Conservation (phyloP, 2,888 invertebrate species). For the Drosophila pseudotakahashii region DNA sequence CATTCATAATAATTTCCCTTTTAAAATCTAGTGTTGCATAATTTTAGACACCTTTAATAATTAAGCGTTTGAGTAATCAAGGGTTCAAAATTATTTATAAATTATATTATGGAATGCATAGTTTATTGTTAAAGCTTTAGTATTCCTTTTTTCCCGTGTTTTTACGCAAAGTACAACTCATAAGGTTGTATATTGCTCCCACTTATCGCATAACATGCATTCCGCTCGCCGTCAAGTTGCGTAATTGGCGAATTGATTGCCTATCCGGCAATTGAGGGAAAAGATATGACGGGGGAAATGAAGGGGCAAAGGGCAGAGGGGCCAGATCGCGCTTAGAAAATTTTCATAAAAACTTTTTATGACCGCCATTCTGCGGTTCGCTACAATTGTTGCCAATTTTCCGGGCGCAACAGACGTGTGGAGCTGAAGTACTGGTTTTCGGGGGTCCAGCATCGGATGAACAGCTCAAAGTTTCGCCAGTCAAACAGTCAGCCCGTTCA, state of each 20-base stretch:
- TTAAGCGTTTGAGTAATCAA: too few species aligned
- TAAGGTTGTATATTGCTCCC: conserved; percentile 10
- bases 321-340: conserved; percentile 64
- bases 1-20: too few species aligned
- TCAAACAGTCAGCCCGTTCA: conserved; percentile 54
- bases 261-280: conserved; percentile 35
- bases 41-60: too few species aligned
- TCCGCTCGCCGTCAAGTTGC: conserved; percentile 55
- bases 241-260: conserved; percentile 77
- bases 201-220: conserved; percentile 38
- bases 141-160: neutral
- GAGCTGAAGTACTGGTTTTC: neutral
- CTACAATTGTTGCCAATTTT: conserved; percentile 80
- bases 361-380: conserved; percentile 76
- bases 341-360: conserved; percentile 80
- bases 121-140: neutral
- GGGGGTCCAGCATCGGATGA: conserved; percentile 8
- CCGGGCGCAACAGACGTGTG: conserved; percentile 39
- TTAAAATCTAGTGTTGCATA: too few species aligned
- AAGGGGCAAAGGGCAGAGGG: conserved; percentile 3
- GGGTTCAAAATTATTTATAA: too few species aligned
- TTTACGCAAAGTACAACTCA: neutral
- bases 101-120: too few species aligned
- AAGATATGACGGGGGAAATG: conserved; percentile 12
- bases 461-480: conserved; percentile 42